Base-by-base conservation (phyloP, 2,888 invertebrate species). In the Ethmia dodecea region DNA sequence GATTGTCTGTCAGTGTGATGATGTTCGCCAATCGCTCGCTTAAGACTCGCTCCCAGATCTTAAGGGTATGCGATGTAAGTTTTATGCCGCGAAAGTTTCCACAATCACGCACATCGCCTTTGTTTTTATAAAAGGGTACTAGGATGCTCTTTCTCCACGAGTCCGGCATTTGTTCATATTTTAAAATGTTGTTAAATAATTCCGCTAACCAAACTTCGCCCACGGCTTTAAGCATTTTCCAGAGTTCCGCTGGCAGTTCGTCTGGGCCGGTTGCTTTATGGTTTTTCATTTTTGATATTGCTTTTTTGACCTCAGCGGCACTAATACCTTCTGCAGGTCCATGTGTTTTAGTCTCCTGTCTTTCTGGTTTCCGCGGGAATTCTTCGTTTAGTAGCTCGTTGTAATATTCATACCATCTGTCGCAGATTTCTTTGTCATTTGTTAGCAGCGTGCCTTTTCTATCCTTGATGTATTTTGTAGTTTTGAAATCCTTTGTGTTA, bases 41-140 rank as follows among this genome's bases (percentile, higher is more conserved):
- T 9, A 46, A 25, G 11, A 44, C 28, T 31, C 40, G 12, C 35
- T 45, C 37, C 40, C 40, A 43, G 12, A 41, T 37, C 34, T 45
- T 44, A n/a, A 40, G 14, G 3, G 36, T 33, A 27, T 46, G 46
- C 11, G 43, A 43, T 0, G 28, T 46, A 1, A 43, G 36, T 20
- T 42, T 45, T 12, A 45, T 45, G 3, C 14, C 42, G 22, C 42
- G 36, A 27, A 38, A 42, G 31, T 40, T 42, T 6, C 25, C 35
- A 22, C 37, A 37, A 4, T 24, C 11, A 1, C 12, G 18, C 1
- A 35, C 16, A 25, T 42, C 33, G 28, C 38, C 46, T 25, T 41
- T 46, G 14, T 43, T 41, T 29, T 45, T 45, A 31, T 37, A 42
- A 20, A 42, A 38, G 5, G 40, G 40, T 3, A 42, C 11, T 2